Evolutionary conservation across 35 echinoderm and acorn worm genomes (phyloP), one percentile per base, ranked within the genome.

Genomic region (Ophiothrix spiculata): DNA sequence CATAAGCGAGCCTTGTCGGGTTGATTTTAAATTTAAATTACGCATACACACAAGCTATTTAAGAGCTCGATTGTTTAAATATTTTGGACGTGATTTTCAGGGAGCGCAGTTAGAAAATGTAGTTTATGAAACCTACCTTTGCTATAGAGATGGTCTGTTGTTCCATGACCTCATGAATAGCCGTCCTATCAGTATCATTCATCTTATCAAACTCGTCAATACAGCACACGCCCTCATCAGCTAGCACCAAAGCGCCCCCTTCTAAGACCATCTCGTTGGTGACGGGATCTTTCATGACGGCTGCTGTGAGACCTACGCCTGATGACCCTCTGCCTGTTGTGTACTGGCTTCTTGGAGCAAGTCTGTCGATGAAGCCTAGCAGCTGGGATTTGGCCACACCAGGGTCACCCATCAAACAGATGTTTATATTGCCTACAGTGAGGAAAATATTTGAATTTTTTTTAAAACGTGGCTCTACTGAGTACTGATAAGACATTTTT

Each of bases 151-250:
- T 99, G 3, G 96, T 98, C 89, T 99, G 96, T 75, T 94, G 96
- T 87, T 99, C 95, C 96, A 99, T 99, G 34, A 99, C 96, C 56
- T 99, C 96, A 40, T 99, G 96, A 56, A 94, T 98, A 23, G 96
- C 92, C 23, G 96, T 99, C 39, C 96, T 74, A 80, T 99, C 96
- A 0, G 88, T 89, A 34, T 99, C 96, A 73, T 91, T 99, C 96
- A 99, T 99, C 85, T 99, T 99, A 39, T 99, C 96, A 82, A 99
- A 99, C 82, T 94, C 96, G 36, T 99, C 96, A 14, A 99, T 99
- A 46, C 92, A 94, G 49, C 96, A 99, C 32, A 99, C 96, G 0
- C 96, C 96, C 76, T 99, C 85, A 77, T 99, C 96, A 4, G 96
- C 96, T 19, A 99, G 85, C 32, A 99, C 96, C 1, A 99, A 86